A percentile compares a stretch with the other conserved stretches of the same genome.
These are phyloP conservation scores for Candoia aspera DNA, from an alignment of 2,113 vertebrate species.

Conservation along the genomic window DNA sequence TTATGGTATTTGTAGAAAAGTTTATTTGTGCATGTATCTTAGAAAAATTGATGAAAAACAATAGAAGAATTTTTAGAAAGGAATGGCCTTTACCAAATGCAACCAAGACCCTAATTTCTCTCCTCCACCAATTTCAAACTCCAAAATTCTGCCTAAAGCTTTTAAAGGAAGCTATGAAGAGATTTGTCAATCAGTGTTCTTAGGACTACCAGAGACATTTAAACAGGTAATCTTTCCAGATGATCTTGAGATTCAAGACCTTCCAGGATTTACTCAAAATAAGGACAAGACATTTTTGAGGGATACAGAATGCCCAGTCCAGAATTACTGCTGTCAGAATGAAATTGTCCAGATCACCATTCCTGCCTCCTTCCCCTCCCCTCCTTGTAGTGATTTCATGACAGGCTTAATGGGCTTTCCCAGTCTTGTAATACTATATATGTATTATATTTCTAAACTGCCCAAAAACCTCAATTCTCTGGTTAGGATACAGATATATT, in stretches of 20 bases:
- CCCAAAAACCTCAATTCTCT: background rate
- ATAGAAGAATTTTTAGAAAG: conserved; percentile 55
- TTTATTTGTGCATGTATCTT: conserved; percentile 27
- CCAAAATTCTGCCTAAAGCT: background rate
- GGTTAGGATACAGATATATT: background rate
- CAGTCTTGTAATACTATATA: background rate
- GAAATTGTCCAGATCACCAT: conserved; percentile 16
- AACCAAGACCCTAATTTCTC: background rate
- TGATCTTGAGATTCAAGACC: conserved; percentile 10
- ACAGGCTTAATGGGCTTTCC: background rate
- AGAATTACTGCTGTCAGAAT: conserved; percentile 15
- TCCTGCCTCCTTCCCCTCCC: background rate
- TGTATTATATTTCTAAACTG: background rate
- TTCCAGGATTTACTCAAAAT: conserved; percentile 9
- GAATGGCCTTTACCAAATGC: conserved; percentile 31
- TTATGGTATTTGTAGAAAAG: conserved; percentile 22
- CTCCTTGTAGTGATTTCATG: background rate
- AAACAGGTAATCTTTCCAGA: background rate
- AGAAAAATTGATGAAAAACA: conserved; percentile 17
- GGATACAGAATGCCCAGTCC: background rate
- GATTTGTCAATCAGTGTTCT: conserved; percentile 2
- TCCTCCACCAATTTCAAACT: background rate
- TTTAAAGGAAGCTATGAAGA: background rate
- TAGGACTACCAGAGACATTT: background rate
- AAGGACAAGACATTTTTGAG: background rate